A percentile compares a stretch with the other conserved stretches of the same genome.
phyloP scores from a whole-genome alignment of 53 echinoderm and acorn worm genomes.

The Paracentrotus lividus region DNA sequence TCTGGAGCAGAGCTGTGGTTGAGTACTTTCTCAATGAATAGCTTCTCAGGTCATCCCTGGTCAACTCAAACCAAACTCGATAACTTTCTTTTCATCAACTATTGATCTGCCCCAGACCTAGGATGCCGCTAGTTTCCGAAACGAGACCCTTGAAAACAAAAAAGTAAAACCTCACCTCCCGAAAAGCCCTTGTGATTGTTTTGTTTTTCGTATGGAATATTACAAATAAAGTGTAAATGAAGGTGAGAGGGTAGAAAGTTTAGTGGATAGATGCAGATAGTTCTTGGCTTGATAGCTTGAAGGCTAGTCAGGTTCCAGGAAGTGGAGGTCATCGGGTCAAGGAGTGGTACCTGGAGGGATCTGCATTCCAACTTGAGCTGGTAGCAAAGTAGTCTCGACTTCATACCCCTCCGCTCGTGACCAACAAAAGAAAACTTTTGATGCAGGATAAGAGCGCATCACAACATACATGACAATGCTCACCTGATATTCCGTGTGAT shows the following conservation, averaged over 20 bases:
- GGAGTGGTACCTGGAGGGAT: conserved; percentile 65
- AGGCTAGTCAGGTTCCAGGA: conserved; percentile 62
- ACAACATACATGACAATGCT: neutral
- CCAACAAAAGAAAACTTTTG: neutral
- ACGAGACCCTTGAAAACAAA: neutral
- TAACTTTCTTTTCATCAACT: neutral
- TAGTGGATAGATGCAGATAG: neutral
- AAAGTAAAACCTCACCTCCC: too few relatives aligned
- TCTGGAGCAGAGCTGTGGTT: neutral
- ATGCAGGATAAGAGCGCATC: neutral
- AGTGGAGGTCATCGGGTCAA: conserved; percentile 62
- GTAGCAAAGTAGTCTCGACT: conserved; percentile 21
- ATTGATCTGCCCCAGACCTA: conserved; percentile 3
- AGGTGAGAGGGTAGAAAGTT: neutral
- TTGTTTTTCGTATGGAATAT: neutral
- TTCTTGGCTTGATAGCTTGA: conserved; percentile 11
- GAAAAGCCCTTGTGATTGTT: neutral
- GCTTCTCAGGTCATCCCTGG: conserved; percentile 42
- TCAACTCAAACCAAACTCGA: conserved; percentile 35
- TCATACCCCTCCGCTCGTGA: neutral
- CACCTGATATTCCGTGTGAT: neutral
- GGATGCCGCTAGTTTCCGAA: neutral
- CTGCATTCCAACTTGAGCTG: conserved; percentile 56
- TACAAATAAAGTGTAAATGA: neutral
- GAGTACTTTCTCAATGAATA: conserved; percentile 12